Percentiles rank a stretch among this genome's conserved stretches.
Evolutionary conservation across 2,113 vertebrate genomes (phyloP).

Genomic region (Hippocampus zosterae): DNA sequence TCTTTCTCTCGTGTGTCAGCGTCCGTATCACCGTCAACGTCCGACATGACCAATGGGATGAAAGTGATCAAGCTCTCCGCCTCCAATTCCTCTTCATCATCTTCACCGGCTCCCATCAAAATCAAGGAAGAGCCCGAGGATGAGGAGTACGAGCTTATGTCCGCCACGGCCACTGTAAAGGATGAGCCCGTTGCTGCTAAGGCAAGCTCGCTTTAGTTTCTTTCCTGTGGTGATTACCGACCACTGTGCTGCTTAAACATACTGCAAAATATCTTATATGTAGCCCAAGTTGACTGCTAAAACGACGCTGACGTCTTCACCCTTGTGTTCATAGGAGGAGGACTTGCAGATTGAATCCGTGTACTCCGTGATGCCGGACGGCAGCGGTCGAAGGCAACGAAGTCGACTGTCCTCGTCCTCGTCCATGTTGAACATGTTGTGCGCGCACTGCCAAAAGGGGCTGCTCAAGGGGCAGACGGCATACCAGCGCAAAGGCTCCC

Average conservation of each 20-base stretch:
- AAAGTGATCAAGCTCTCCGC: conserved; percentile 32
- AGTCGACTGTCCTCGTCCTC: not conserved
- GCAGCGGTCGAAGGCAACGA: conserved; percentile 20
- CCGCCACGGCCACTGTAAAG: conserved; percentile 80
- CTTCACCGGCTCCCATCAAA: conserved; percentile 67
- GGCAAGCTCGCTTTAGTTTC: conserved; percentile 54
- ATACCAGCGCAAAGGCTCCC: conserved; percentile 92
- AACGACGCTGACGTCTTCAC: not conserved
- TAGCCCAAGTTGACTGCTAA: not conserved
- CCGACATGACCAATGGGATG: conserved; percentile 39
- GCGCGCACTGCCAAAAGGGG: conserved; percentile 87
- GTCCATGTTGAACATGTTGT: conserved; percentile 78
- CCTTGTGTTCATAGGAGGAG: conserved; percentile 72
- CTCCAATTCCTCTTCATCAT: conserved; percentile 70
- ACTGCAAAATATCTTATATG: not conserved
- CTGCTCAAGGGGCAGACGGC: conserved; percentile 95
- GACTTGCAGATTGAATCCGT: conserved; percentile 94
- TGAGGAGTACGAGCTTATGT: conserved; percentile 86
- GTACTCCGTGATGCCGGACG: conserved; percentile 82
- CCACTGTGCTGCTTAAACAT: no score
- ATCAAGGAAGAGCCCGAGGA: conserved; percentile 95
- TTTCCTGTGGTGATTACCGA: no score
- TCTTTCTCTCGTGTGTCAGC: not conserved
- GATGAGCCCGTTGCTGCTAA: conserved; percentile 82
- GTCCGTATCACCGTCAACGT: conserved; percentile 19